Evolutionary conservation across 2,797 vertebrate species (phyloP).

Genomic region (Cichlasoma orientale): DNA sequence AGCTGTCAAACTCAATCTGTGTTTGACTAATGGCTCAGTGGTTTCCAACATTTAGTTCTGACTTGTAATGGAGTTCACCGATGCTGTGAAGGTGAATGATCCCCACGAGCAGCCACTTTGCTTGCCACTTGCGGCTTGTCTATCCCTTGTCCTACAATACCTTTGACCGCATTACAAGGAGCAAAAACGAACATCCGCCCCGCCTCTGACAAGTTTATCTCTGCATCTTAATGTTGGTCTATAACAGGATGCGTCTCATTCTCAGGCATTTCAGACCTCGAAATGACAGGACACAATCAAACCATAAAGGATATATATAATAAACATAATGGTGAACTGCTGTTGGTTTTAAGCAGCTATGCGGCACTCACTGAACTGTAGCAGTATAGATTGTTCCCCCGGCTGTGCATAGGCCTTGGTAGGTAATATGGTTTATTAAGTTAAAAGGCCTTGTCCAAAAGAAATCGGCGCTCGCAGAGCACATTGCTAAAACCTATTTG

Average conservation of each 20-base stretch:
- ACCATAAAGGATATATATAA: not conserved
- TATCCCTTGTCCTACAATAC: constrained; percentile 63
- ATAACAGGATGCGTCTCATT: not conserved
- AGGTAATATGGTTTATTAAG: constrained; percentile 54
- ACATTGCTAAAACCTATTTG: constrained; percentile 64
- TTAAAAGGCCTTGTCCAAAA: constrained; percentile 46
- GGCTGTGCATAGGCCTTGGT: constrained; percentile 28
- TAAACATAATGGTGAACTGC: not conserved
- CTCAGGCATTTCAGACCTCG: not conserved
- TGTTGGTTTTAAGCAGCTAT: constrained; percentile 1
- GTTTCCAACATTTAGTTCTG: constrained; percentile 59
- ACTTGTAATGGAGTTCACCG: constrained; percentile 61
- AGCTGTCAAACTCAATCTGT: constrained; percentile 64
- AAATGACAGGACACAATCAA: not conserved
- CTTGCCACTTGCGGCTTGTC: constrained; percentile 66
- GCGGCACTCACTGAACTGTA: not conserved
- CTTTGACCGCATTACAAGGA: constrained; percentile 56
- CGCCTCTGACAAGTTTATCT: constrained; percentile 12
- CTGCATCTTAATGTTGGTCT: constrained; percentile 7
- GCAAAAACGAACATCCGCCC: constrained; percentile 1
- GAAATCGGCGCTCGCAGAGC: constrained; percentile 46
- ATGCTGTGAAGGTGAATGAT: constrained; percentile 71
- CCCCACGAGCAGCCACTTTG: constrained; percentile 58
- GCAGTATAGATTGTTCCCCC: constrained; percentile 5
- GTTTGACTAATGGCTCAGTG: constrained; percentile 63